A percentile compares a stretch with the other conserved stretches of the same genome.
phyloP scores from a whole-genome alignment of 2,797 vertebrate species.

The Poeciliopsis presidionis region DNA sequence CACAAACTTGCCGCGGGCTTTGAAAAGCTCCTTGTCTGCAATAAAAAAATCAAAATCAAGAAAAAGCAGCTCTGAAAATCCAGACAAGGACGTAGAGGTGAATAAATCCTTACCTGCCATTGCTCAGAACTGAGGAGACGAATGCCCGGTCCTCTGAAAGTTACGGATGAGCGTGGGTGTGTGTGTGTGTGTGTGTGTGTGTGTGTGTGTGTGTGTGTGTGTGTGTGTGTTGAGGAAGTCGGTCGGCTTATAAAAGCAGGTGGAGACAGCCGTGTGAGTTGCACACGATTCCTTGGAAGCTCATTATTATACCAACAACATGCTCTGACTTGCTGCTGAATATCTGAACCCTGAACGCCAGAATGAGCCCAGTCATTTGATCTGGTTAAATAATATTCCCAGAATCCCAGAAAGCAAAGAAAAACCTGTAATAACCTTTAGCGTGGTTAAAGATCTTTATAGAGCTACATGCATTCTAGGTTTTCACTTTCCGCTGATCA shows the following conservation, averaged over 20 bases:
- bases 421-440: background rate
- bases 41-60: no score
- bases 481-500: background rate
- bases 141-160: background rate
- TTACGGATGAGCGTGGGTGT: background rate
- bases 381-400: background rate
- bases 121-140: background rate
- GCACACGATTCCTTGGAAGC: background rate
- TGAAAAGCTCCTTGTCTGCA: background rate
- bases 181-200: background rate
- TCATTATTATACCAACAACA: background rate
- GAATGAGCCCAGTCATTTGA: background rate
- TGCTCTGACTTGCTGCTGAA: background rate
- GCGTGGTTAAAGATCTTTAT: background rate
- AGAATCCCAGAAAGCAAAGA: background rate
- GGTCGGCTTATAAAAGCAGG: background rate
- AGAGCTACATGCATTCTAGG: background rate
- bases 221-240: background rate
- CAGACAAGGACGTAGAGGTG: no score
- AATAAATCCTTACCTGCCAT: constrained; percentile 10
- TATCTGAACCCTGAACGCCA: background rate
- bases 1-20: background rate
- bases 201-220: background rate
- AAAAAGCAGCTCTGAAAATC: background rate
- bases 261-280: background rate